phyloP scores from a whole-genome alignment of 2,888 invertebrate genomes.

The Lasioglossum marginatum region DNA sequence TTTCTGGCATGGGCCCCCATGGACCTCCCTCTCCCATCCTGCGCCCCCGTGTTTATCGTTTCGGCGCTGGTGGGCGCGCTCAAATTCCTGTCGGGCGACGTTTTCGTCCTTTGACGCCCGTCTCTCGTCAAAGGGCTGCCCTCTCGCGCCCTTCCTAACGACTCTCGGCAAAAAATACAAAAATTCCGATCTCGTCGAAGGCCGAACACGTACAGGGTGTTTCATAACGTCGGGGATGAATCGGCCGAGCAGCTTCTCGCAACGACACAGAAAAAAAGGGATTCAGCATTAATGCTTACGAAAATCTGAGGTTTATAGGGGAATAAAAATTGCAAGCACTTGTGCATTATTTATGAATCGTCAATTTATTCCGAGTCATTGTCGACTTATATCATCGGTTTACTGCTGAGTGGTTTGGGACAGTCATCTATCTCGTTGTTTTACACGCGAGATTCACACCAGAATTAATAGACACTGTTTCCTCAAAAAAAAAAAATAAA shows the following conservation, averaged over 20 bases:
- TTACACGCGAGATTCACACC: background rate
- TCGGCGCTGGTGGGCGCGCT: conserved; percentile 57
- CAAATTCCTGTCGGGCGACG: conserved; percentile 54
- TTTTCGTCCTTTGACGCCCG: conserved; percentile 55
- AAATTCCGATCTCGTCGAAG: background rate
- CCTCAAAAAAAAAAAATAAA: too few relatives aligned
- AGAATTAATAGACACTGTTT: background rate
- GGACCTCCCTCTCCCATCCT: background rate
- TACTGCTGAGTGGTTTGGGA: background rate
- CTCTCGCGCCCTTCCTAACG: conserved; percentile 38
- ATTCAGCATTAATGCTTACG: background rate
- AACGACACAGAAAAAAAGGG: background rate
- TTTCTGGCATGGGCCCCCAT: conserved; percentile 52
- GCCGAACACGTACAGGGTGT: background rate
- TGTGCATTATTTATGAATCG: background rate
- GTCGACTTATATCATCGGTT: background rate
- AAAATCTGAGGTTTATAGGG: background rate
- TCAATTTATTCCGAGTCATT: background rate
- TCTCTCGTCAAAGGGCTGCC: conserved; percentile 55
- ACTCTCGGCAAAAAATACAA: conserved; percentile 3
- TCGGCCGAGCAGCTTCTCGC: background rate
- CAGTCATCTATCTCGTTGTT: background rate
- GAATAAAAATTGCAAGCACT: background rate
- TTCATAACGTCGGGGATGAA: background rate
- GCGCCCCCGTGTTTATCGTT: conserved; percentile 66